phyloP scores from a whole-genome alignment of 2,797 vertebrate genomes.

The Hephaestus fuliginosus region DNA sequence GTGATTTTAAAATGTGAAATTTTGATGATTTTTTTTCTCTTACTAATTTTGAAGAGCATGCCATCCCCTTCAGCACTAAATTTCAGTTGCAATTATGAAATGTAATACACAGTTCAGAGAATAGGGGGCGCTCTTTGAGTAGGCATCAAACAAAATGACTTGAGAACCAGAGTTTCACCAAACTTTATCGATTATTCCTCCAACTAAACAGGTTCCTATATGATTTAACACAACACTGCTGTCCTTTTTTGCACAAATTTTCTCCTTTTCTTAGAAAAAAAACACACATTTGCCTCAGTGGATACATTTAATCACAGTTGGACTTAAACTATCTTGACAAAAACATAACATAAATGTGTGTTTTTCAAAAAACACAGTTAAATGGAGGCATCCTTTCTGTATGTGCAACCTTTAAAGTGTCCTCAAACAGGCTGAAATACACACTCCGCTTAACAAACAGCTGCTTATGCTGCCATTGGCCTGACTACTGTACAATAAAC shows the following conservation, averaged over 20 bases:
- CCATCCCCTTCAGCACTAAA: slow-evolving; percentile 3
- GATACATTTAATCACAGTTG: neutral
- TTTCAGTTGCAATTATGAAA: neutral
- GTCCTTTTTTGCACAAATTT: neutral
- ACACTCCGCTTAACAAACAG: slow-evolving; percentile 12
- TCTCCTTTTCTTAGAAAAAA: neutral
- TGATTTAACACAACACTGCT: neutral
- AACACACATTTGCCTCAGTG: neutral
- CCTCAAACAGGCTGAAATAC: neutral
- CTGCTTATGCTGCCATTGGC: neutral
- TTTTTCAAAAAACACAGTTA: neutral
- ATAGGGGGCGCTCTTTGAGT: slow-evolving; percentile 74
- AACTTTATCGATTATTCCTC: slow-evolving; percentile 43
- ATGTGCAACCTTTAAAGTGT: neutral
- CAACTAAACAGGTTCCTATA: neutral
- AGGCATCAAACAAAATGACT: slow-evolving; percentile 32
- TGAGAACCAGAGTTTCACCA: slow-evolving; percentile 11
- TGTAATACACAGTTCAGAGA: slow-evolving; percentile 41
- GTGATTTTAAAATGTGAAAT: slow-evolving; percentile 33
- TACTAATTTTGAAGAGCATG: slow-evolving; percentile 2
- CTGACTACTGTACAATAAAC: slow-evolving; percentile 28
- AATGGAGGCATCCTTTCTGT: neutral
- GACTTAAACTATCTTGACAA: neutral
- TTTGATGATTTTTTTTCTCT: slow-evolving; percentile 21
- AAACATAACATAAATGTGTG: neutral